Base-by-base conservation (phyloP, 2,888 invertebrate species). In the Erebia palarica region DNA sequence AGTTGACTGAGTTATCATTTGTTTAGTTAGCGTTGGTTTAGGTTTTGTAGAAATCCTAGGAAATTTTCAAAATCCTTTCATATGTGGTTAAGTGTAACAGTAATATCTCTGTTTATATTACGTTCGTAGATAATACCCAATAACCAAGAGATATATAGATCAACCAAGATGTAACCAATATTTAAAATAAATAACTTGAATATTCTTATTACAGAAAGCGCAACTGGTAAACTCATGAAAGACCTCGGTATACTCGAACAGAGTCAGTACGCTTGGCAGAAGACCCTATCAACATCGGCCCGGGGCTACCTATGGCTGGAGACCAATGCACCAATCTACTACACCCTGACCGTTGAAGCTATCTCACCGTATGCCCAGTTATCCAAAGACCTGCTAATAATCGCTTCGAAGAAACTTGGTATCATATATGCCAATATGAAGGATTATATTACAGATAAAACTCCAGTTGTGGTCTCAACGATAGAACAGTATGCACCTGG, bases 401-500 rank as follows among this genome's bases (percentile, higher is more conserved):
- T 96, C 36, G 82, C 86, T 0, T 87, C 90, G 64, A 96, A 96
- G 75, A 92, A 94, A 74, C 85, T 89, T 11, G 86, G 91, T 61
- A 85, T 92, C 73, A 72, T 94, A 1, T 95, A 93, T 75, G 83
- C 83, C 2, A 94, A 94, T 75, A 78, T 90, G n/a, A 90, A 85
- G 44, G 91, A 91, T 10, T 95, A 94, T 78, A 83, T 94, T 2
- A 83, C 84, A 3, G 92, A 92, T 71, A 95, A 95, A 77, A 87
- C 90, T 14, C 92, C 94, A 0, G 82, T 91, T 1, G 91, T 93
- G 0, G 78, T 86, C 0, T 83, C 86, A 0, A 89, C 90, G 0
- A 94, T 97, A 78, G 96, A 97, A 67, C 89, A 95, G 74, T 96
- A 96, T 81, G 95, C 95, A 11, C 97, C 97, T 0, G 96, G 96